These are phyloP conservation scores for Stegostoma tigrinum DNA, from an alignment of 2,113 vertebrate genomes.

Conservation along the genomic window DNA sequence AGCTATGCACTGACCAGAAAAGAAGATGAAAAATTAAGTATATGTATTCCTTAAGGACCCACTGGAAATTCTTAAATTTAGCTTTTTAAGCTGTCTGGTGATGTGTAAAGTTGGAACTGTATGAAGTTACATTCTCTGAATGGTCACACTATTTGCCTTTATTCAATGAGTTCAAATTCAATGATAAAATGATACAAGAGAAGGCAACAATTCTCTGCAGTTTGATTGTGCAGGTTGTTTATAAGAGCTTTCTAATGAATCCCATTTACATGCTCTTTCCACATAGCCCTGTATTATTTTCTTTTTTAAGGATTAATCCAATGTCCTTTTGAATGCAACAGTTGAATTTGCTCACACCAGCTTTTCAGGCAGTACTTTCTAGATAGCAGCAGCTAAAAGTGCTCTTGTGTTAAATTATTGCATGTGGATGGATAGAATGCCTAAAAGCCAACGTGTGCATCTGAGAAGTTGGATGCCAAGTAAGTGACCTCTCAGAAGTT, in stretches of 20 bases:
- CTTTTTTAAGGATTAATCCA: not conserved
- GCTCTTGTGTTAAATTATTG: not conserved
- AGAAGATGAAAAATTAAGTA: not conserved
- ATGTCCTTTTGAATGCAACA: not conserved
- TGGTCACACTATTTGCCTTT: not conserved
- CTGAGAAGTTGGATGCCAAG: not conserved
- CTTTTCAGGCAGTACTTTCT: not conserved
- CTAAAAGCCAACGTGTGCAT: not conserved
- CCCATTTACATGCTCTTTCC: not conserved
- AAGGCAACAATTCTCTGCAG: not conserved
- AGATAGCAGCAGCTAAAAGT: not conserved
- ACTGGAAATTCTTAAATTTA: not conserved
- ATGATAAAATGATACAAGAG: not conserved
- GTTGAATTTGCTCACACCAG: not conserved
- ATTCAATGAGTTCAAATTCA: not conserved
- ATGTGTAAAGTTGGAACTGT: not conserved
- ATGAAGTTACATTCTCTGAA: not conserved
- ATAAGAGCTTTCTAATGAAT: not conserved
- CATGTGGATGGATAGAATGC: not conserved
- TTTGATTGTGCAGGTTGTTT: not conserved
- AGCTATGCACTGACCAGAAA: not conserved
- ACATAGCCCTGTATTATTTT: not conserved
- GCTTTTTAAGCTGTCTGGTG: not conserved
- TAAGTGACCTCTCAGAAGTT: not conserved
- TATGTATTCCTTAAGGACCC: constrained; percentile 2